phyloP scores from a whole-genome alignment of 2,797 vertebrate species.

The Zalophus californianus region DNA sequence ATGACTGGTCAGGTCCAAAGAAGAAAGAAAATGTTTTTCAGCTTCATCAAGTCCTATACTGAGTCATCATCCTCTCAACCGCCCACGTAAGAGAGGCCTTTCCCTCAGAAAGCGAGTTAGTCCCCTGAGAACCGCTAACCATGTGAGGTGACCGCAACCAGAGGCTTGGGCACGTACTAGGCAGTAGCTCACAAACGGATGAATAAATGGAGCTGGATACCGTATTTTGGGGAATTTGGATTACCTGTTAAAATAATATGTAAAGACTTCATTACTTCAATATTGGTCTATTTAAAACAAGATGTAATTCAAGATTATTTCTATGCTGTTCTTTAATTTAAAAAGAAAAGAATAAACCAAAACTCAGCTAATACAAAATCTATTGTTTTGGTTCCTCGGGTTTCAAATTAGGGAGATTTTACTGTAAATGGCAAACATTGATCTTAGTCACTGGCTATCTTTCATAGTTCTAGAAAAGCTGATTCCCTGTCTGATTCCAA shows the following conservation, averaged over 20 bases:
- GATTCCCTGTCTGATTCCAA: background rate
- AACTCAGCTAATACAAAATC: background rate
- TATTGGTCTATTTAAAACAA: conserved; percentile 26
- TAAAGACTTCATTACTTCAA: background rate
- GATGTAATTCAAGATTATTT: background rate
- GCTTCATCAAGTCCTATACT: background rate
- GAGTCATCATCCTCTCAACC: background rate
- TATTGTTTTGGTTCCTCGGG: background rate
- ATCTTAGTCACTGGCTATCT: background rate
- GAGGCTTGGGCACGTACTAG: background rate
- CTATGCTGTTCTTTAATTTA: background rate
- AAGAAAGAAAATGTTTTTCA: background rate
- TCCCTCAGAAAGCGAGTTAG: background rate
- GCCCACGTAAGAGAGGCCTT: background rate
- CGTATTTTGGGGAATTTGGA: background rate
- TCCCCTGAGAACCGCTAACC: background rate
- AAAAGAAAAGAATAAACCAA: background rate
- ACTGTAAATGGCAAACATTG: background rate
- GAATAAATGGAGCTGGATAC: background rate
- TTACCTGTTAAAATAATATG: background rate
- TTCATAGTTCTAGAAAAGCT: conserved; percentile 19
- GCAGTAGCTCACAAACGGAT: background rate
- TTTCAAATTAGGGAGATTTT: conserved; percentile 42
- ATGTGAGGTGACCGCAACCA: background rate
- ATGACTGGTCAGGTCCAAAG: background rate